A percentile compares a stretch with the other conserved stretches of the same genome.
Conservation (phyloP, 2,888 invertebrate genomes). For the Falcaria lacertinaria region DNA sequence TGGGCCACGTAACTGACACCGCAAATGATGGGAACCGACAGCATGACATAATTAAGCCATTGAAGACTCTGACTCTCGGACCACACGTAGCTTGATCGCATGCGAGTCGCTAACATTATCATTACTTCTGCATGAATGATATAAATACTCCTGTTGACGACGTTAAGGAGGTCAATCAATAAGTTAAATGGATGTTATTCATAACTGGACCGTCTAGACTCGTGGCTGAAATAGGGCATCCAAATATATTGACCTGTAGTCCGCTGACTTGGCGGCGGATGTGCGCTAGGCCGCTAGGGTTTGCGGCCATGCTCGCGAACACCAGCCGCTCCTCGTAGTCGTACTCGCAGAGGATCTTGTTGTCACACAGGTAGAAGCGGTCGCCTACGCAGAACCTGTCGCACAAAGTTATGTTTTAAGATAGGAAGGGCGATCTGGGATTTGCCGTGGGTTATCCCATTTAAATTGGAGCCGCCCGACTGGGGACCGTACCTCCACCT, state of each 20-base stretch:
- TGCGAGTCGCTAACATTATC: neutral
- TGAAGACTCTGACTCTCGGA: slow-evolving; percentile 5
- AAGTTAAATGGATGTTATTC: slow-evolving; percentile 16
- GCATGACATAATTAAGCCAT: slow-evolving; percentile 5
- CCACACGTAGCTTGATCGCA: neutral
- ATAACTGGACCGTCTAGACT: slow-evolving; percentile 25
- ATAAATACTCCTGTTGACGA: neutral
- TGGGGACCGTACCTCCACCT: too few relatives aligned
- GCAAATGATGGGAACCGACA: slow-evolving; percentile 13
- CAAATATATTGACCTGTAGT: slow-evolving; percentile 69
- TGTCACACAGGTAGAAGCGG: slow-evolving; percentile 94
- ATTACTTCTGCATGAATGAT: neutral
- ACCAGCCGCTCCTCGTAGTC: slow-evolving; percentile 95
- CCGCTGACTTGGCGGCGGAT: slow-evolving; percentile 91
- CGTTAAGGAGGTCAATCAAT: slow-evolving; percentile 41
- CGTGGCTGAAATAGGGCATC: slow-evolving; percentile 18
- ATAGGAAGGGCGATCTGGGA: too few relatives aligned
- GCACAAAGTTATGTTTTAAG: slow-evolving; percentile 9
- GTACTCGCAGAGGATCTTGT: slow-evolving; percentile 96
- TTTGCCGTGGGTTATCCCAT: too few relatives aligned
- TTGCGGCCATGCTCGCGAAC: slow-evolving; percentile 93
- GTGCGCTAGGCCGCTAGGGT: slow-evolving; percentile 91
- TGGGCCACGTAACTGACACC: neutral
- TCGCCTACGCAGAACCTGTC: slow-evolving; percentile 96
- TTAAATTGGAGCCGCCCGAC: too few relatives aligned